Conservation (phyloP, 1,140 invertebrate species). For the Phthorimaea operculella region DNA sequence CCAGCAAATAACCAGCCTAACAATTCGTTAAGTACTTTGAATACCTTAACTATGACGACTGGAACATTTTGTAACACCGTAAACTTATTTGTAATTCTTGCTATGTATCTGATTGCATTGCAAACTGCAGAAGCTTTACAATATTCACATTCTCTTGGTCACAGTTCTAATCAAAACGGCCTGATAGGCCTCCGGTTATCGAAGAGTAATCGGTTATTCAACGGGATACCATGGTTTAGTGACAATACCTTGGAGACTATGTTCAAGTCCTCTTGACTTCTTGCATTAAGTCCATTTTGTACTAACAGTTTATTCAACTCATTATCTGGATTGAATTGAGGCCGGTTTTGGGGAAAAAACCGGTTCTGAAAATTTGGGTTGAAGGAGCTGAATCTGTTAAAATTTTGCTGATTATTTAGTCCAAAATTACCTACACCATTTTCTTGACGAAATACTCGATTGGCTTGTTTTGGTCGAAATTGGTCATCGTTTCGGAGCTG, state of each 20-base stretch:
- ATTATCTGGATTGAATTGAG: slow-evolving; percentile 59
- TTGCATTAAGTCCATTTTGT: slow-evolving; percentile 71
- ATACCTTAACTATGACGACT: too few species aligned
- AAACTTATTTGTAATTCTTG: not conserved
- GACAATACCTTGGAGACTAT: slow-evolving; percentile 84
- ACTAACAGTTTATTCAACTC: slow-evolving; percentile 74
- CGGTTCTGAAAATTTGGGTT: slow-evolving; percentile 36
- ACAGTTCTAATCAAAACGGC: slow-evolving; percentile 13
- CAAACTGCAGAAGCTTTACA: not conserved
- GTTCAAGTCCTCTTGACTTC: slow-evolving; percentile 77
- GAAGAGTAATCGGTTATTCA: slow-evolving; percentile 46
- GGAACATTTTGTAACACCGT: too few species aligned
- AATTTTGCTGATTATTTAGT: slow-evolving; percentile 48
- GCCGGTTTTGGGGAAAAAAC: slow-evolving; percentile 36
- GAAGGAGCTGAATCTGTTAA: slow-evolving; percentile 45
- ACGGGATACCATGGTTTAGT: slow-evolving; percentile 73
- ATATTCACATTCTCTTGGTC: slow-evolving; percentile 1
- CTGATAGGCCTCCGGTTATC: slow-evolving; percentile 47
- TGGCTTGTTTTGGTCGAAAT: slow-evolving; percentile 42
- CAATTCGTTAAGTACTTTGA: too few species aligned
- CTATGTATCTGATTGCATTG: not conserved
- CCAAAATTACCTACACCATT: slow-evolving; percentile 69
- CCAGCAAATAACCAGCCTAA: too few species aligned
- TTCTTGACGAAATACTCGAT: slow-evolving; percentile 61
- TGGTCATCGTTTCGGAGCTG: slow-evolving; percentile 35